Evolutionary conservation across 2,888 invertebrate species (phyloP).

Genomic region (Drosophila tripunctata): DNA sequence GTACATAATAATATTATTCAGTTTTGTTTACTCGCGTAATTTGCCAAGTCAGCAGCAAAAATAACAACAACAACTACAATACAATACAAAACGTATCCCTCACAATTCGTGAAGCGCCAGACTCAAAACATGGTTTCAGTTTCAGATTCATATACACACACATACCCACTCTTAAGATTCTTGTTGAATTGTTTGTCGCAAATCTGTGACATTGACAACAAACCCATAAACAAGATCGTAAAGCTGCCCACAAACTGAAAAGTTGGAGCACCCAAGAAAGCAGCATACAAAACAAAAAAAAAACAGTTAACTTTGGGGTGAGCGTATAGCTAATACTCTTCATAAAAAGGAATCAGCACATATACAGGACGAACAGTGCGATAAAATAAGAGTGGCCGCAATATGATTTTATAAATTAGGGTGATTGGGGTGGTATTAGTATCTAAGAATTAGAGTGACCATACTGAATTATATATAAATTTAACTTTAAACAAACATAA

Average conservation of each 20-base stretch:
- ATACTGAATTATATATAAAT: no score
- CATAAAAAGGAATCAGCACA: no score
- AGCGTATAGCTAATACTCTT: not conserved
- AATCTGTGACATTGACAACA: slow-evolving; percentile 48
- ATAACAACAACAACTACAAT: slow-evolving; percentile 15
- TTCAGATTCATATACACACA: slow-evolving; percentile 26
- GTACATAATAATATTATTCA: not conserved
- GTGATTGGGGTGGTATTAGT: no score
- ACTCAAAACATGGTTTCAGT: slow-evolving; percentile 38
- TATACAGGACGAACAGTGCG: no score
- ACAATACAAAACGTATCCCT: slow-evolving; percentile 27
- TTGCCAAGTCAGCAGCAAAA: slow-evolving; percentile 49
- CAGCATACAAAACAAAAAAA: not conserved
- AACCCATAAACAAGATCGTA: slow-evolving; percentile 54
- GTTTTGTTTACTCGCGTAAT: slow-evolving; percentile 18
- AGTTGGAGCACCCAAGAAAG: not conserved
- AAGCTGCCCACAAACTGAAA: slow-evolving; percentile 32
- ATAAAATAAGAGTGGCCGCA: no score
- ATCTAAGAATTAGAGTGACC: no score
- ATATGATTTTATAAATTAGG: no score
- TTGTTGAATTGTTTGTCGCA: slow-evolving; percentile 38
- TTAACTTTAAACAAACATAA: no score
- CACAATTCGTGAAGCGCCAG: slow-evolving; percentile 44
- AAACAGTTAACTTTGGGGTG: not conserved
- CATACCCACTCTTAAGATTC: not conserved